phyloP scores from a whole-genome alignment of 1,140 invertebrate genomes.

The Chionoecetes opilio region DNA sequence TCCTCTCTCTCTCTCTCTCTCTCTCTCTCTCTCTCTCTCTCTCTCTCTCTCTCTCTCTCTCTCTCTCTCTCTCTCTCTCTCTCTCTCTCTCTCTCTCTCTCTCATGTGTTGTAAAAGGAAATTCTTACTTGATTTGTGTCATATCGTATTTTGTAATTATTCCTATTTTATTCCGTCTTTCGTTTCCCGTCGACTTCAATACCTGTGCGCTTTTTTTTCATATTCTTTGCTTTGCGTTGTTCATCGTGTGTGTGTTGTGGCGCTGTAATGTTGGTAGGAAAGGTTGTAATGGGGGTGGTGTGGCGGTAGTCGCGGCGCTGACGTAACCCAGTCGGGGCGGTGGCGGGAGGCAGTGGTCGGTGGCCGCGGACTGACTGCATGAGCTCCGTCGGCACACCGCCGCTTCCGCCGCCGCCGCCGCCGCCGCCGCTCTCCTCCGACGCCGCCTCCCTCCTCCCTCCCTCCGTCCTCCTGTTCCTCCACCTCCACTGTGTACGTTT shows the following conservation, averaged over 20 bases:
- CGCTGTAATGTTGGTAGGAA: neutral
- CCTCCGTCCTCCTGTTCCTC: neutral
- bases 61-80: neutral
- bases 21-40: slow-evolving; percentile 38
- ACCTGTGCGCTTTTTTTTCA: neutral
- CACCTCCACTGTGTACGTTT: neutral
- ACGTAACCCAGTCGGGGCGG: slow-evolving; percentile 36
- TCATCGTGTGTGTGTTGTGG: neutral
- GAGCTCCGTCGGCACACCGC: neutral
- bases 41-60: slow-evolving; percentile 30
- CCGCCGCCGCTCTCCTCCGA: slow-evolving; percentile 24
- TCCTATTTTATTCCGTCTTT: neutral
- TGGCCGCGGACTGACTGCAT: slow-evolving; percentile 20
- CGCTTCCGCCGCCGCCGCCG: slow-evolving; percentile 29
- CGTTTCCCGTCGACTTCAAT: neutral
- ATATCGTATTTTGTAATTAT: no score
- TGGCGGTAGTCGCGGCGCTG: slow-evolving; percentile 24
- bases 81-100: no score
- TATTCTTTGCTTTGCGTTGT: neutral
- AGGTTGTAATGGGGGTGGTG: neutral
- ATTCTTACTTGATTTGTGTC: no score
- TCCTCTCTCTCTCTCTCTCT: neutral
- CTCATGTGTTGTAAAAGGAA: no score
- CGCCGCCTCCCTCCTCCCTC: neutral
- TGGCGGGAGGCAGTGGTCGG: slow-evolving; percentile 38